Evolutionary conservation across 53 echinoderm and acorn worm genomes (phyloP).

Genomic region (Holothuria scabra): DNA sequence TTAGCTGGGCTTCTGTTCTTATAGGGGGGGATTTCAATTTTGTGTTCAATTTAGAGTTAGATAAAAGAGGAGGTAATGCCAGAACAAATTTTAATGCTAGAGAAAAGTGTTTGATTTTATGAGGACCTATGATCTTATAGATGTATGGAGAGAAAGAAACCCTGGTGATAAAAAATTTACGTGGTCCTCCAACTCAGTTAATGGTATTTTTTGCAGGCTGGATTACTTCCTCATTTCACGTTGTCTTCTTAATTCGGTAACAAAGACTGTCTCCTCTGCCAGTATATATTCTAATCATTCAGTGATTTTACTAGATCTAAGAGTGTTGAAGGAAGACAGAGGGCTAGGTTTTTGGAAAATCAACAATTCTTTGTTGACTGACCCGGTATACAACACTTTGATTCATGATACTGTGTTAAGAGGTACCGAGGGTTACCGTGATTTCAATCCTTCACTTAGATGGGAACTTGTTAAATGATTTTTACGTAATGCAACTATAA

Average conservation of each 20-base stretch:
- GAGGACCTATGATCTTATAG: not conserved
- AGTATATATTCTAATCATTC: constrained; percentile 35
- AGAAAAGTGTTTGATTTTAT: constrained; percentile 1
- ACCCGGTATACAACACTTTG: not conserved
- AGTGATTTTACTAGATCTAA: not conserved
- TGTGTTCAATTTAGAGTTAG: constrained; percentile 19
- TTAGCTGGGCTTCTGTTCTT: not conserved
- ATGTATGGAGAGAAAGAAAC: constrained; percentile 25
- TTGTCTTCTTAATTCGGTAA: not conserved
- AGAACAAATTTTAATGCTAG: constrained; percentile 36
- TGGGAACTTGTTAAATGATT: not conserved
- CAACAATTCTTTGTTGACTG: too few relatives aligned
- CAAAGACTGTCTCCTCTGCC: not conserved
- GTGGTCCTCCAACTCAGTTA: constrained; percentile 6
- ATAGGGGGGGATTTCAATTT: constrained; percentile 25
- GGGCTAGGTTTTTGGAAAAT: too few relatives aligned
- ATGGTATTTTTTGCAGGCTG: not conserved
- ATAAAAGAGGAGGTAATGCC: constrained; percentile 1
- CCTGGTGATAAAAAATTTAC: not conserved
- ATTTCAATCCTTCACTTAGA: not conserved
- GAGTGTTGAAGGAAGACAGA: not conserved
- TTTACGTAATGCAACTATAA: not conserved
- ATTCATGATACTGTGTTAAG: too few relatives aligned
- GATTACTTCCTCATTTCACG: constrained; percentile 41
- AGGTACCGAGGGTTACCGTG: too few relatives aligned